Evolutionary conservation across 2,888 invertebrate genomes (phyloP).

Genomic region (Nemoura dubitans): DNA sequence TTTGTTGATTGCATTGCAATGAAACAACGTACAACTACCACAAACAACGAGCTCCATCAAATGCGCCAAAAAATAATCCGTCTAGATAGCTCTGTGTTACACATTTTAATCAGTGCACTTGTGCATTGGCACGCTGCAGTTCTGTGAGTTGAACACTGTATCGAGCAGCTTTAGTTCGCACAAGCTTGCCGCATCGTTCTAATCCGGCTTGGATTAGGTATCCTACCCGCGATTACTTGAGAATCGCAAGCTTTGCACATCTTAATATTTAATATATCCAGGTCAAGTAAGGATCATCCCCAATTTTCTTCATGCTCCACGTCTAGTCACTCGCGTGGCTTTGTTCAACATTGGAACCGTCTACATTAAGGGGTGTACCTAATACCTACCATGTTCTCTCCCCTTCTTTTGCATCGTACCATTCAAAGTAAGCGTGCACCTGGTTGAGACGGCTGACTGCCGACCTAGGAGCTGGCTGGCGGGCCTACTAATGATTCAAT

Average conservation of each 20-base stretch:
- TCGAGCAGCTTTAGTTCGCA: neutral
- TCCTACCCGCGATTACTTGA: neutral
- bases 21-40: neutral
- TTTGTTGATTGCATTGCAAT: neutral
- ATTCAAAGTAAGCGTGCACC: too few species aligned
- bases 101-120: neutral
- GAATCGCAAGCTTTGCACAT: neutral
- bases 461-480: too few species aligned
- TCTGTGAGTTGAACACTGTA: neutral
- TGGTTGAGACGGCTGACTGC: too few species aligned
- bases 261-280: slow-evolving; percentile 7
- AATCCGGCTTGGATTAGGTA: neutral
- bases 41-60: neutral
- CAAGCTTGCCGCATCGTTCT: neutral
- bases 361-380: too few species aligned
- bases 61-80: neutral
- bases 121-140: neutral
- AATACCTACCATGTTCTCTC: too few species aligned
- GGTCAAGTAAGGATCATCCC: neutral
- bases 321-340: neutral
- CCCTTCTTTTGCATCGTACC: too few species aligned
- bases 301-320: neutral
- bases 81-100: too few species aligned
- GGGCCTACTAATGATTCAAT: too few species aligned
- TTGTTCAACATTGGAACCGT: neutral